Conservation (phyloP, 2,888 invertebrate species). For the Entomobrya multifasciata region DNA sequence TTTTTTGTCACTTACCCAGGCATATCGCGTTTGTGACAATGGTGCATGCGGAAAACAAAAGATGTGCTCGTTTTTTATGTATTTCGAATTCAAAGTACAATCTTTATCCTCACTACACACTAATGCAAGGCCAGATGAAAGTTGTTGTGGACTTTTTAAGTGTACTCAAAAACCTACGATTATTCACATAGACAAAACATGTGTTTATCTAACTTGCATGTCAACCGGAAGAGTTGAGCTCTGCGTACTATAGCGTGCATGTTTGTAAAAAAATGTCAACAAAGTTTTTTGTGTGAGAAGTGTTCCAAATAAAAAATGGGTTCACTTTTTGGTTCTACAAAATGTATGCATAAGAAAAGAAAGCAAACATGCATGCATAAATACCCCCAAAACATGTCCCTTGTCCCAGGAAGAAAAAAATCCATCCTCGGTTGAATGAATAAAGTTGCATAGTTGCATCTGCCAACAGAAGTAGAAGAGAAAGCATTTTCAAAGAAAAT, state of each 20-base stretch:
- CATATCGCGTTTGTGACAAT: slow-evolving; percentile 45
- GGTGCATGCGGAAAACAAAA: slow-evolving; percentile 57
- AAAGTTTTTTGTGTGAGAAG: slow-evolving; percentile 34
- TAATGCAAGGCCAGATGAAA: background rate
- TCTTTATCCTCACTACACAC: background rate
- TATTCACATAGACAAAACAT: background rate
- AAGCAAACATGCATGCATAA: slow-evolving; percentile 5
- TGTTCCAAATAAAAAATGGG: slow-evolving; percentile 52
- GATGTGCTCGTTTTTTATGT: background rate
- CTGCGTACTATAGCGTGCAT: background rate
- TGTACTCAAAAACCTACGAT: background rate
- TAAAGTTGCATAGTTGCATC: slow-evolving; percentile 66
- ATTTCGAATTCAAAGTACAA: slow-evolving; percentile 17
- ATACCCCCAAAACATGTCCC: background rate
- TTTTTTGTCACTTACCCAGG: slow-evolving; percentile 21
- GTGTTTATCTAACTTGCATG: too few relatives aligned
- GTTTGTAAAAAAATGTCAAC: slow-evolving; percentile 12
- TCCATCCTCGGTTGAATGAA: slow-evolving; percentile 32
- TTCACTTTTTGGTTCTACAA: background rate
- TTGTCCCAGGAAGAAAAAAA: background rate
- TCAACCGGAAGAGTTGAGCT: too few relatives aligned
- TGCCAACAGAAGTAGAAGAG: slow-evolving; percentile 35
- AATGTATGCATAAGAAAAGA: background rate
- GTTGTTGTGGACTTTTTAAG: background rate
- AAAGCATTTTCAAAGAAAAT: slow-evolving; percentile 29